Percentiles rank a stretch among this genome's conserved stretches.
phyloP scores from a whole-genome alignment of 2,113 vertebrate genomes.

The Sander vitreus region DNA sequence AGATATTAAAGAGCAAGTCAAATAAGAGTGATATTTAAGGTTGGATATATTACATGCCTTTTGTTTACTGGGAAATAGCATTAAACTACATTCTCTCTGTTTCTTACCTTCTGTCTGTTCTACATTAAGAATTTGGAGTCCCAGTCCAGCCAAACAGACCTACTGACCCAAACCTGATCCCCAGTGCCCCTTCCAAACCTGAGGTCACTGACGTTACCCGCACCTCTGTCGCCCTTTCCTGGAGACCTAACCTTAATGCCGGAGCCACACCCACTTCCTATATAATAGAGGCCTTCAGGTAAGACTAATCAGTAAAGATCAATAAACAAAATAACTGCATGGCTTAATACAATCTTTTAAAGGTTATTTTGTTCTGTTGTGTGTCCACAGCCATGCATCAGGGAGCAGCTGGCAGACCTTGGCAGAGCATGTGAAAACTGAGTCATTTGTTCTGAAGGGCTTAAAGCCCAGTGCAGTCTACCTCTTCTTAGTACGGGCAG shows the following conservation, averaged over 20 bases:
- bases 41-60: background rate
- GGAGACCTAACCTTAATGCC: conserved; percentile 95
- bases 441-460: conserved; percentile 92
- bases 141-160: conserved; percentile 94
- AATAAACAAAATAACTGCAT: background rate
- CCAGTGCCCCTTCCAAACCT: conserved; percentile 94
- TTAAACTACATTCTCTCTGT: background rate
- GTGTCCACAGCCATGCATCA: conserved; percentile 90
- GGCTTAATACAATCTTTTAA: conserved; percentile 20
- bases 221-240: conserved; percentile 92
- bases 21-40: background rate
- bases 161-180: conserved; percentile 97
- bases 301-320: conserved; percentile 11
- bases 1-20: no score
- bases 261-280: conserved; percentile 99
- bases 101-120: conserved; percentile 18
- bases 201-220: conserved; percentile 95
- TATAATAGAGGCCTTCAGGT: conserved; percentile 99
- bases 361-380: conserved; percentile 21
- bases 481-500: conserved; percentile 97
- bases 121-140: conserved; percentile 91
- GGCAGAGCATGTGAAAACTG: conserved; percentile 95
- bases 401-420: conserved; percentile 99
- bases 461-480: conserved; percentile 97
- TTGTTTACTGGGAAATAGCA: background rate